phyloP scores from a whole-genome alignment of 64 coral and sea anemone species.

The Pocillopora verrucosa region DNA sequence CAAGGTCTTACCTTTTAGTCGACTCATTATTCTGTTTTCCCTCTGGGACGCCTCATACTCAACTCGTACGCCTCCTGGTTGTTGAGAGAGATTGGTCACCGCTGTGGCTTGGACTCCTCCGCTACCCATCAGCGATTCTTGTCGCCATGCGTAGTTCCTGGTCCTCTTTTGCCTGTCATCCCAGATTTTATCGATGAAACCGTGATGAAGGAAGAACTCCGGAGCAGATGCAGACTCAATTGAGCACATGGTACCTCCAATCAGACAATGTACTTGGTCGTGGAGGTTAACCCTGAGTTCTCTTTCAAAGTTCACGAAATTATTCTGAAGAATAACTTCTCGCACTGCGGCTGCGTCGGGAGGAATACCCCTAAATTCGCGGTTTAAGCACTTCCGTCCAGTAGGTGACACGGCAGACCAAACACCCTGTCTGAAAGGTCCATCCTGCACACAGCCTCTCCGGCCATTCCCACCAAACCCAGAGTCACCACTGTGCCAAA shows the following conservation, averaged over 20 bases:
- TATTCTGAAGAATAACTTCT: constrained; percentile 15
- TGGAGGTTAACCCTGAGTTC: constrained; percentile 11
- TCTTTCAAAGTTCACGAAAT: constrained; percentile 60
- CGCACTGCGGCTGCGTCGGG: constrained; percentile 56
- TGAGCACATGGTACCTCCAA: constrained; percentile 30
- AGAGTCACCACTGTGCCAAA: constrained; percentile 59
- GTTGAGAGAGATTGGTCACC: neutral
- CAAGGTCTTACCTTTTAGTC: neutral
- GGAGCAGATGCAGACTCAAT: constrained; percentile 34
- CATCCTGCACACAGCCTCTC: constrained; percentile 44
- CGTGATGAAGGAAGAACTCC: constrained; percentile 58
- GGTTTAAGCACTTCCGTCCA: constrained; percentile 31
- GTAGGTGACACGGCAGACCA: constrained; percentile 45
- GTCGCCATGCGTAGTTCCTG: neutral
- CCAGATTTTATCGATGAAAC: constrained; percentile 59
- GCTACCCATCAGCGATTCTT: neutral
- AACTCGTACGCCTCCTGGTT: constrained; percentile 33
- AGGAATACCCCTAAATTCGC: constrained; percentile 57
- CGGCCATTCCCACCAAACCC: constrained; percentile 38
- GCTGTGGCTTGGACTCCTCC: neutral
- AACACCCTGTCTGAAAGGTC: constrained; percentile 56
- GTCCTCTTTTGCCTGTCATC: constrained; percentile 32
- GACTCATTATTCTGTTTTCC: neutral
- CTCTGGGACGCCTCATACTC: neutral
- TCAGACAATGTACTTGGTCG: constrained; percentile 26